These are phyloP conservation scores for Stenopsyche tienmushanensis DNA, from an alignment of 1,140 invertebrate species.

Conservation along the genomic window DNA sequence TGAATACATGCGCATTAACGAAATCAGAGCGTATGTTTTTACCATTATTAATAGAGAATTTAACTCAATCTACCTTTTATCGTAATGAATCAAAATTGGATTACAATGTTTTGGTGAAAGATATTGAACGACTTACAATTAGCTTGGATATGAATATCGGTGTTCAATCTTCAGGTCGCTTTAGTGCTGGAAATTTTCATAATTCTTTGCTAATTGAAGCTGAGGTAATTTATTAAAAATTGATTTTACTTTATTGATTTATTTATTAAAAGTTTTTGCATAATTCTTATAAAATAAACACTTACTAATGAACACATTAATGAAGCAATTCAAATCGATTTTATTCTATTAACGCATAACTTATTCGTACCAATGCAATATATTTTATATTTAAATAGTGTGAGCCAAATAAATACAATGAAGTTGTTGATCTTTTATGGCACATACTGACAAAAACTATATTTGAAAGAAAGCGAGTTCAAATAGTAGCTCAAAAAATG, in stretches of 20 bases:
- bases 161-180: constrained; percentile 45
- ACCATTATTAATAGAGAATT: constrained; percentile 67
- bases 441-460: constrained; percentile 72
- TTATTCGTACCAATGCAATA: no score
- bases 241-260: no score
- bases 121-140: constrained; percentile 74
- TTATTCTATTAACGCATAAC: no score
- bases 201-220: constrained; percentile 60
- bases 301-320: no score
- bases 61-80: constrained; percentile 67
- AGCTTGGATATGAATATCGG: constrained; percentile 64
- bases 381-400: constrained; percentile 59
- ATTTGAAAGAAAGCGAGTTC: constrained; percentile 71
- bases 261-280: no score
- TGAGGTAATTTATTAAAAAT: no score
- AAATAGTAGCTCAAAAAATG: constrained; percentile 74
- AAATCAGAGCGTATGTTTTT: constrained; percentile 66
- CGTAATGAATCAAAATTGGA: constrained; percentile 61
- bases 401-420: constrained; percentile 73
- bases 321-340: not conserved
- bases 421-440: constrained; percentile 74
- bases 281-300: no score
- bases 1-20: constrained; percentile 69
- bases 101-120: constrained; percentile 71
- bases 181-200: constrained; percentile 65